phyloP scores from a whole-genome alignment of 2,888 invertebrate species.

The Melikaiella ostensackeni region DNA sequence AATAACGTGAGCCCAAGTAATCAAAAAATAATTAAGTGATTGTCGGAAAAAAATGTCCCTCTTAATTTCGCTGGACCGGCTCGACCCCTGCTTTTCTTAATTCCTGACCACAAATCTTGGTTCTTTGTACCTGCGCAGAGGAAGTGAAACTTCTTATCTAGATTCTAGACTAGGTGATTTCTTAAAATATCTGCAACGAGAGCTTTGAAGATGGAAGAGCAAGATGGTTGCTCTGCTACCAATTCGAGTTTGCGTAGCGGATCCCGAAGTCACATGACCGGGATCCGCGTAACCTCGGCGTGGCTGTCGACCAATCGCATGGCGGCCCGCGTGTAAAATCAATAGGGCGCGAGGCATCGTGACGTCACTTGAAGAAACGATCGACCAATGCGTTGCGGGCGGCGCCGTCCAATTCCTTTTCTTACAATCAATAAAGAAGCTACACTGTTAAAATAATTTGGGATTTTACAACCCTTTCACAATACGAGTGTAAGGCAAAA shows the following conservation, averaged over 20 bases:
- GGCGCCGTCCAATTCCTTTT: constrained; percentile 72
- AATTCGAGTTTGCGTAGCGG: constrained; percentile 48
- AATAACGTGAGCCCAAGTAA: no score
- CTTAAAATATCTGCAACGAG: constrained; percentile 23
- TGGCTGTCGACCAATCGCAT: constrained; percentile 62
- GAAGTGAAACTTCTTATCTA: constrained; percentile 24
- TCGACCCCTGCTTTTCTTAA: not conserved
- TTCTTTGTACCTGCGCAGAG: constrained; percentile 8
- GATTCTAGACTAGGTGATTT: constrained; percentile 6
- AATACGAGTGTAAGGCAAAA: no score
- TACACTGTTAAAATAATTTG: no score
- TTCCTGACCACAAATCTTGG: not conserved
- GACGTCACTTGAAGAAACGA: constrained; percentile 70
- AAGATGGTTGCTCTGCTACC: constrained; percentile 49
- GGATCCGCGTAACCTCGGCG: constrained; percentile 56
- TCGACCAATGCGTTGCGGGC: constrained; percentile 73
- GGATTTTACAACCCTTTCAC: no score
- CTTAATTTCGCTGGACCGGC: not conserved
- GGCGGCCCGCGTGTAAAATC: constrained; percentile 66
- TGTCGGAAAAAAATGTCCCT: not conserved
- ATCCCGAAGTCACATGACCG: constrained; percentile 49
- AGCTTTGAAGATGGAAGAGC: constrained; percentile 34
- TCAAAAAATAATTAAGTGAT: not conserved
- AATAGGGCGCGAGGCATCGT: constrained; percentile 67
- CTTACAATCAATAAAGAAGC: constrained; percentile 69